A percentile compares a stretch with the other conserved stretches of the same genome.
phyloP scores from a whole-genome alignment of 1,140 invertebrate genomes.

The Antheraea pernyi region DNA sequence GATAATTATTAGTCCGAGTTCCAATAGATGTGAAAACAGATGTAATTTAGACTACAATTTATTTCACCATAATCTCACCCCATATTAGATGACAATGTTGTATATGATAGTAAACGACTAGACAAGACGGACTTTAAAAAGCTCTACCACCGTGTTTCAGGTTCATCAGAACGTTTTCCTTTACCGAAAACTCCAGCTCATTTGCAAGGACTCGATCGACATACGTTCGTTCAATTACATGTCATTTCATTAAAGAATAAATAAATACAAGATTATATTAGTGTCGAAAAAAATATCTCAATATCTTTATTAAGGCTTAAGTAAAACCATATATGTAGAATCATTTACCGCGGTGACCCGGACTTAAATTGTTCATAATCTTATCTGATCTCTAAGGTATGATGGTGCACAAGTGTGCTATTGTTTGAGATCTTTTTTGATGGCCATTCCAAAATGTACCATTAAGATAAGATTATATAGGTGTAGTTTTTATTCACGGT shows the following conservation, averaged over 20 bases:
- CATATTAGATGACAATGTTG: too few species aligned
- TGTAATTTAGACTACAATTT: too few species aligned
- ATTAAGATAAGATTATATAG: not conserved
- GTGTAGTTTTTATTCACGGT: not conserved
- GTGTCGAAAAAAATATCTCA: slow-evolving; percentile 8
- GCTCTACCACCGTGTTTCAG: too few species aligned
- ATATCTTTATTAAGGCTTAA: slow-evolving; percentile 28
- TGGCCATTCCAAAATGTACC: slow-evolving; percentile 7
- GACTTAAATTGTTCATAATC: slow-evolving; percentile 37
- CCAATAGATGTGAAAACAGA: too few species aligned
- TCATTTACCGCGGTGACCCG: slow-evolving; percentile 39
- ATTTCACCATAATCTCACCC: too few species aligned
- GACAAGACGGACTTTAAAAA: too few species aligned
- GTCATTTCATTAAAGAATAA: not conserved
- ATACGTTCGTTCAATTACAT: not conserved
- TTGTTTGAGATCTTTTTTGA: slow-evolving; percentile 24
- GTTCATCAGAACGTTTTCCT: too few species aligned
- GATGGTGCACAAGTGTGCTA: slow-evolving; percentile 29
- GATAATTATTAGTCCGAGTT: too few species aligned
- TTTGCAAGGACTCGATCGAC: too few species aligned
- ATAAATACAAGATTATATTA: not conserved
- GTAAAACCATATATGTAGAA: slow-evolving; percentile 33
- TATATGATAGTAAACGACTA: too few species aligned
- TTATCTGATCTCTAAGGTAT: slow-evolving; percentile 39
- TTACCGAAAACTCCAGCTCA: too few species aligned